Evolutionary conservation across 2,113 vertebrate genomes (phyloP).

Genomic region (Trichechus manatus): DNA sequence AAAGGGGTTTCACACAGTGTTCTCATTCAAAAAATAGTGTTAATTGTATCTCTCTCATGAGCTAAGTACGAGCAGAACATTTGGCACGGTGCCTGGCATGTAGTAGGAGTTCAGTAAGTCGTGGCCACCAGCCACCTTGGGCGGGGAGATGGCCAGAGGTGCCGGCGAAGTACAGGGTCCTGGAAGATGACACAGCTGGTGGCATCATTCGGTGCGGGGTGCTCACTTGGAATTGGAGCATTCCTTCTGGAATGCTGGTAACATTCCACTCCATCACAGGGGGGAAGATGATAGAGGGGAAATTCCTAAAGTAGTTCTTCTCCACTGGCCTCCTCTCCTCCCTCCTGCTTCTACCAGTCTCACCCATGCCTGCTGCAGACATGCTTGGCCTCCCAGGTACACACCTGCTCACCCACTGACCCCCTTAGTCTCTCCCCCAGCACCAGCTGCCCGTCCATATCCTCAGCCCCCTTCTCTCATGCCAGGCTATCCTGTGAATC

Average conservation of each 20-base stretch:
- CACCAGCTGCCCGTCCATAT: not conserved
- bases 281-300: not conserved
- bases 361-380: not conserved
- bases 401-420: fast-evolving
- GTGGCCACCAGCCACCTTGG: not conserved
- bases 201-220: not conserved
- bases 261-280: not conserved
- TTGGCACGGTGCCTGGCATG: not conserved
- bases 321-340: fast-evolving
- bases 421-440: too few species aligned
- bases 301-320: not conserved
- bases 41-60: not conserved
- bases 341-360: not conserved
- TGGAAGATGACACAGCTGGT: not conserved
- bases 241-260: not conserved
- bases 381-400: not conserved
- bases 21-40: not conserved
- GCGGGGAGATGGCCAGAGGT: not conserved
- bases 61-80: not conserved
- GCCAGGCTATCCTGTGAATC: not conserved
- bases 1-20: not conserved
- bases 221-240: not conserved
- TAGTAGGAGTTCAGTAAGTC: not conserved
- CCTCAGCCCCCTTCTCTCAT: not conserved
- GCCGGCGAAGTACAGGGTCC: not conserved